Base-by-base conservation (phyloP, 2,113 vertebrate species). In the Notechis scutatus region DNA sequence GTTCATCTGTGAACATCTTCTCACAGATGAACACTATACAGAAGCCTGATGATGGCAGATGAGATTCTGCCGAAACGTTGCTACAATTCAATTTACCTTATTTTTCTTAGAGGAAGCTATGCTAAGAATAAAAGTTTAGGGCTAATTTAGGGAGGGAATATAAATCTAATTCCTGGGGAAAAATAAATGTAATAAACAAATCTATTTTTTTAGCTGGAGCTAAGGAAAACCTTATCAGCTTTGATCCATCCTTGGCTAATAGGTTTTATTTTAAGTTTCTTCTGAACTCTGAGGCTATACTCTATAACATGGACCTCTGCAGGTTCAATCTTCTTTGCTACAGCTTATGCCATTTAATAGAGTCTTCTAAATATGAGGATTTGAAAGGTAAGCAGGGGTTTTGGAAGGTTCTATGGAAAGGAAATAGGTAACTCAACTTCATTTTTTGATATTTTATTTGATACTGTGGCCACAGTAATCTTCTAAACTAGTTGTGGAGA, bases 21-120 rank as follows among this genome's bases (percentile, higher is more conserved):
- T n/a, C n/a, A n/a, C n/a, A n/a, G n/a, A n/a, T n/a, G n/a, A n/a
- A n/a, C n/a, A n/a, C n/a, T n/a, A n/a, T n/a, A n/a, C n/a, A n/a
- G n/a, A n/a, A n/a, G n/a, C n/a, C n/a, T n/a, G n/a, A n/a, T n/a
- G n/a, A n/a, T n/a, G n/a, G n/a, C n/a, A n/a, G n/a, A n/a, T n/a
- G n/a, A n/a, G n/a, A n/a, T n/a, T n/a, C n/a, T n/a, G n/a, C n/a
- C n/a, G n/a, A n/a, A n/a, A n/a, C n/a, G n/a, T n/a, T n/a, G n/a
- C n/a, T n/a, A n/a, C n/a, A n/a, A n/a, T n/a, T n/a, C n/a, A n/a
- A n/a, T n/a, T n/a, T 90, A 10, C 2, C 90, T 85, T 89, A 18
- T 91, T 92, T 88, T 93, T 92, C 92, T 39, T 61, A 39, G n/a
- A 74, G 21, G 18, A 93, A 94, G 88, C 54, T 3, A 4, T 81